Base-by-base conservation (phyloP, 2,797 vertebrate genomes). In the Pelodytes ibericus region DNA sequence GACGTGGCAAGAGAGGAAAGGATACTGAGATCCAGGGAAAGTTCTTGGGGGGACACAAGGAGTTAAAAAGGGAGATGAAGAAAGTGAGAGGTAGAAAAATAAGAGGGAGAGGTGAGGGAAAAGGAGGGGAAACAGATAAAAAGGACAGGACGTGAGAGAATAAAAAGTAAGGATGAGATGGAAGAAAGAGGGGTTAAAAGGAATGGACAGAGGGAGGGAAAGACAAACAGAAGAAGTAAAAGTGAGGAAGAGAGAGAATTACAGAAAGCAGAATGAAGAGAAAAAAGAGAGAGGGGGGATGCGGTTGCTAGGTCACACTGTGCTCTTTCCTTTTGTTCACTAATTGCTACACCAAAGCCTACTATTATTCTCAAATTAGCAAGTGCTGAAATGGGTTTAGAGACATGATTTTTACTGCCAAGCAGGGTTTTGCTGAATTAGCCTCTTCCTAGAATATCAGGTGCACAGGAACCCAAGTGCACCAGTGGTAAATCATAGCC, bases 261-360 rank as follows among this genome's bases (percentile, higher is more conserved):
- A 75, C 30, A 30, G 11, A 11, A 49, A 36, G 30, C 58, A n/a
- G n/a, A n/a, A n/a, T n/a, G n/a, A n/a, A n/a, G n/a, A n/a, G n/a
- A n/a, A n/a, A n/a, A n/a, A n/a, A n/a, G n/a, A n/a, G n/a, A n/a
- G n/a, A n/a, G n/a, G 79, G 47, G 71, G 83, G 83, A 80, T 33
- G 49, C 79, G 70, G 78, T 61, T 86, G 36, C 81, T 86, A 29
- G 73, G 78, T 85, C 85, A 84, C 84, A 73, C 72, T 79, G 18
- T 60, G 39, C 44, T 85, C 72, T 62, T 72, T 82, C 80, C 76
- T 81, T 86, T 84, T 86, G 77, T 81, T 89, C 81, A 61, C 78
- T 85, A 86, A 86, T 74, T 88, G 82, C 74, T 75, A 74, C 87
- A 83, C 79, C 79, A 77, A 77, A 84, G 79, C 79, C 80, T 77